A percentile compares a stretch with the other conserved stretches of the same genome.
phyloP scores from a whole-genome alignment of 2,113 vertebrate species.

The Rhynchopsitta pachyrhyncha region DNA sequence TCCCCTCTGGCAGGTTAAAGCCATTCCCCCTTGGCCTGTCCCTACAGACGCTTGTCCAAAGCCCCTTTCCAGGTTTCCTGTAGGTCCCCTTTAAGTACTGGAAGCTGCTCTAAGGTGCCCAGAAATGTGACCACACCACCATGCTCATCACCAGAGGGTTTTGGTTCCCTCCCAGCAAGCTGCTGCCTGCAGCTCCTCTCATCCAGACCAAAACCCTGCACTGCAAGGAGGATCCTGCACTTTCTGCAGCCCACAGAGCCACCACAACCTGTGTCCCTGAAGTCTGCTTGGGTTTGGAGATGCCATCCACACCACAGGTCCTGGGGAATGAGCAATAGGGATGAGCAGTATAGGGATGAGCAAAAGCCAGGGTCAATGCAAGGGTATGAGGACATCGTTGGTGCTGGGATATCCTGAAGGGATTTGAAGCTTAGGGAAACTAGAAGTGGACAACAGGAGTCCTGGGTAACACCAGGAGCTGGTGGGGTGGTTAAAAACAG shows the following conservation, averaged over 20 bases:
- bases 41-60: neutral
- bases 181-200: neutral
- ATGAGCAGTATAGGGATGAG: neutral
- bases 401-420: neutral
- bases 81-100: neutral
- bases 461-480: neutral
- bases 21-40: neutral
- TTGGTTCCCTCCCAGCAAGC: neutral
- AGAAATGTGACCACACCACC: rapidly evolving
- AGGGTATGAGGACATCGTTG: neutral
- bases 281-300: neutral
- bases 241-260: neutral
- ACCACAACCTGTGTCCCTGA: neutral
- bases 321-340: neutral
- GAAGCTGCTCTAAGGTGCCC: neutral
- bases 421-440: neutral
- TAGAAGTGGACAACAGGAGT: rapidly evolving
- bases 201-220: neutral
- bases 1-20: neutral
- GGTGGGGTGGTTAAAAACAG: neutral
- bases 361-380: neutral
- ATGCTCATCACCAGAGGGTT: neutral
- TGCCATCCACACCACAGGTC: neutral
- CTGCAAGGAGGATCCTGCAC: neutral
- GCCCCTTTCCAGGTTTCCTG: neutral